phyloP scores from a whole-genome alignment of 2,888 invertebrate genomes.

The Oligia latruncula region DNA sequence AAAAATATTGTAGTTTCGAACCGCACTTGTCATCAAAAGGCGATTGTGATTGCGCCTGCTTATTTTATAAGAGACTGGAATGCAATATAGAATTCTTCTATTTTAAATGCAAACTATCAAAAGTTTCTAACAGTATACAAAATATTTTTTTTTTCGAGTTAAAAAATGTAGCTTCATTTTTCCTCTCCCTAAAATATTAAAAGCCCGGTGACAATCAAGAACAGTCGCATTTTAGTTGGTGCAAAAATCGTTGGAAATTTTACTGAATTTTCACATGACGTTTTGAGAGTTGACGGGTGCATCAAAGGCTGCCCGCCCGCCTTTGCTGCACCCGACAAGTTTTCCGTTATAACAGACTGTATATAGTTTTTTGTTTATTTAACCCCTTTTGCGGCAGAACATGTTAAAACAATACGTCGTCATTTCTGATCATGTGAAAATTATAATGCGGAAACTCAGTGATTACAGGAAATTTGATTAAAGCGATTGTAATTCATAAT shows the following conservation, averaged over 20 bases:
- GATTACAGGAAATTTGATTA: neutral
- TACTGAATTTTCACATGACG: too few species aligned
- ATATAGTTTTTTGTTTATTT: neutral
- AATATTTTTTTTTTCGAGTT: neutral
- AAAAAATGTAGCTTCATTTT: neutral
- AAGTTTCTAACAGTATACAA: neutral
- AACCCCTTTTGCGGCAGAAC: neutral
- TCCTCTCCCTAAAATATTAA: neutral
- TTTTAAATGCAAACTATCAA: neutral
- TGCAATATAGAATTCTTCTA: neutral
- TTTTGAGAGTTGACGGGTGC: too few species aligned
- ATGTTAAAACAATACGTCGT: neutral
- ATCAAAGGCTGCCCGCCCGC: too few species aligned
- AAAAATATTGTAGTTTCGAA: neutral
- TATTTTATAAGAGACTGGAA: neutral
- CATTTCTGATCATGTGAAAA: neutral
- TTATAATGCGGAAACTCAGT: neutral
- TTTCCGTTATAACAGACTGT: too few species aligned
- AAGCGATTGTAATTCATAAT: neutral
- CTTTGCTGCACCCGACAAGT: too few species aligned
- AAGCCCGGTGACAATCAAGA: neutral
- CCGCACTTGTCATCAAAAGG: neutral
- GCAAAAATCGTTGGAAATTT: neutral
- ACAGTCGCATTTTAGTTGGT: neutral
- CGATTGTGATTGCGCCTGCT: neutral